Percentiles rank a stretch among this genome's conserved stretches.
Conservation (phyloP, 2,888 invertebrate species). For the Tanaodytes sp. region DNA sequence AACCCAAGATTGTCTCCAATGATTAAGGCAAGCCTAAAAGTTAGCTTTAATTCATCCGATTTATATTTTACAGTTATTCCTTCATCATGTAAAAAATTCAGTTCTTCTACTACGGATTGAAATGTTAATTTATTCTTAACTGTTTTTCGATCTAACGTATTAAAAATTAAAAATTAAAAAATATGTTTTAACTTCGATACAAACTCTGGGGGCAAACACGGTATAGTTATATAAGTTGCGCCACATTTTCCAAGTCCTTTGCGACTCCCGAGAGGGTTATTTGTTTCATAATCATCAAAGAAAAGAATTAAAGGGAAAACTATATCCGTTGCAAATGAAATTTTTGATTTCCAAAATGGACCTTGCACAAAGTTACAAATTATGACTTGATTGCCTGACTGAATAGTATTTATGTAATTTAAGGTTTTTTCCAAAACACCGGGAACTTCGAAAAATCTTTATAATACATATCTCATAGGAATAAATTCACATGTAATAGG, state of each 20-base stretch:
- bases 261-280: constrained; percentile 7
- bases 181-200: constrained; percentile 28
- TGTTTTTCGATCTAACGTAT: constrained; percentile 27
- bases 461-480: constrained; percentile 30
- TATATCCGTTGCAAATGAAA: too few relatives aligned
- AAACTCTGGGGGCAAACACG: constrained; percentile 43
- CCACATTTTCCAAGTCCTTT: constrained; percentile 40
- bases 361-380: constrained; percentile 50
- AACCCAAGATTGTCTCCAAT: constrained; percentile 53
- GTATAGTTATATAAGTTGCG: constrained; percentile 44
- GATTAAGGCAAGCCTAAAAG: constrained; percentile 34
- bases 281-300: constrained; percentile 20
- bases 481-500: constrained; percentile 41
- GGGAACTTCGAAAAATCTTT: constrained; percentile 43
- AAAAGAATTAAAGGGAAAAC: background rate
- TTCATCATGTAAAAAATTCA: constrained; percentile 25
- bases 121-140: constrained; percentile 23
- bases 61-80: constrained; percentile 34
- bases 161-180: constrained; percentile 25
- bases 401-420: constrained; percentile 36
- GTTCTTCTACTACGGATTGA: too few relatives aligned
- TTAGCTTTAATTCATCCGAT: constrained; percentile 27
- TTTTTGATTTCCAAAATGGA: constrained; percentile 36
- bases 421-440: constrained; percentile 31
- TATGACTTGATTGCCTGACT: constrained; percentile 14